Base-by-base conservation (phyloP, 1,140 invertebrate genomes). In the Drosophila sucinea region DNA sequence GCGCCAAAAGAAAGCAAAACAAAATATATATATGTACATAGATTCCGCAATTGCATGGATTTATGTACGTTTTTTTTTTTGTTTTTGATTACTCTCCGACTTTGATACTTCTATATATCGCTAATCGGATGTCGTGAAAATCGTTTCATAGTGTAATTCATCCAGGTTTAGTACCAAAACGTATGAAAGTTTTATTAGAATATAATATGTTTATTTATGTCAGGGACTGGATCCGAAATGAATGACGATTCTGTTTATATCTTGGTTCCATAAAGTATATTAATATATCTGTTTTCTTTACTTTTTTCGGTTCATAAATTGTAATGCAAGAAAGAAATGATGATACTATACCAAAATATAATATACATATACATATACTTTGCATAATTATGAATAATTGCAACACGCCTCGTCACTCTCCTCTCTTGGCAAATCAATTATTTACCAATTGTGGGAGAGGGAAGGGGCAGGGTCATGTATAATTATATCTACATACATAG, bases 81-180 rank as follows among this genome's bases (percentile, higher is more conserved):
- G 1, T 47, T 47, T 47, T 47, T 23, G 35, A 6, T 4, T 7
- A 38, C 6, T 38, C 35, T 10, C 10, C 3, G 1, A 11, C 17
- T 4, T 23, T 6, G 5, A 33, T 35, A 35, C 8, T 8, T 1
- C 1, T 17, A 47, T 47, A 47, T 7, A 47, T 7, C 1, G 44
- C 44, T 47, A 17, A 23, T 47, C 17, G 44, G 5, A 47, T 47
- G 2, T 47, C 17, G 17, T 8, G 23, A 51, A 27, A 51, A 10
- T 27, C 10, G 44, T 51, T 51, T 23, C 44, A 51, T 51, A 27
- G 25, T 51, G 23, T 51, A 10, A 51, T 27, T 51, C 27, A 51
- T 27, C 44, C 44, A 51, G 44, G 44, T 25, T 51, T 51, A 51
- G 44, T 51, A 51, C 23, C 44, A 51, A 51, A 51, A 51, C 44